These are phyloP conservation scores for Heliconius erato DNA, from an alignment of 2,888 invertebrate genomes.

Conservation along the genomic window DNA sequence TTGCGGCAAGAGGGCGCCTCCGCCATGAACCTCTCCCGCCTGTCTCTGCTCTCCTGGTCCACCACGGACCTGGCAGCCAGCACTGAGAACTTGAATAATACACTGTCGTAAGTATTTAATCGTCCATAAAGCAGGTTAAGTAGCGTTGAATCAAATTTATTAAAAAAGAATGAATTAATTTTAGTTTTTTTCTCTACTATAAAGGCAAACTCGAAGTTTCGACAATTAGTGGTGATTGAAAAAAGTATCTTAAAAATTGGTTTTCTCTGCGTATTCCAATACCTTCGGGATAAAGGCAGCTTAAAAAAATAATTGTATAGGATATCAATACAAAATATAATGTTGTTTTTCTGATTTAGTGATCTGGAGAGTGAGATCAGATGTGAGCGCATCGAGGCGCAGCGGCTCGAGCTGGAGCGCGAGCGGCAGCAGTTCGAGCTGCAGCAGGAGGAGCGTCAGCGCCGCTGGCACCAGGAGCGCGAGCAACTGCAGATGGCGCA, in stretches of 20 bases:
- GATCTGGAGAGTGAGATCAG: constrained; percentile 81
- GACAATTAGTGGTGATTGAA: no score
- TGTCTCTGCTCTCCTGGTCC: constrained; percentile 93
- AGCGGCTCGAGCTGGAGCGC: constrained; percentile 85
- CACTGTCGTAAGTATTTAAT: constrained; percentile 70
- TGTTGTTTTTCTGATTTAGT: constrained; percentile 55
- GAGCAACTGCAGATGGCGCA: constrained; percentile 89
- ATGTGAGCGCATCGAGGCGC: constrained; percentile 88
- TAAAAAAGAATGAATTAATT: no score
- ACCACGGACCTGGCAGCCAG: constrained; percentile 92
- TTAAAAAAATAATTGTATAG: background rate
- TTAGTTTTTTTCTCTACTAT: no score
- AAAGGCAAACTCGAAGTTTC: no score
- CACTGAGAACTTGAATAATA: constrained; percentile 87
- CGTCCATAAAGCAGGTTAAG: no score
- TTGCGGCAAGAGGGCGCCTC: constrained; percentile 91
- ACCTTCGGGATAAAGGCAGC: background rate
- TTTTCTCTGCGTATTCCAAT: no score
- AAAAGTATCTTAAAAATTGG: no score
- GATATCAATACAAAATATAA: no score
- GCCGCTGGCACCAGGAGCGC: constrained; percentile 81
- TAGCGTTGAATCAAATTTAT: no score
- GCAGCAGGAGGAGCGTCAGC: constrained; percentile 83
- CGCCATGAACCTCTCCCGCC: constrained; percentile 91
- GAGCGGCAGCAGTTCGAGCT: constrained; percentile 87